phyloP scores from a whole-genome alignment of 1,140 invertebrate genomes.

The Dreissena rostriformis region DNA sequence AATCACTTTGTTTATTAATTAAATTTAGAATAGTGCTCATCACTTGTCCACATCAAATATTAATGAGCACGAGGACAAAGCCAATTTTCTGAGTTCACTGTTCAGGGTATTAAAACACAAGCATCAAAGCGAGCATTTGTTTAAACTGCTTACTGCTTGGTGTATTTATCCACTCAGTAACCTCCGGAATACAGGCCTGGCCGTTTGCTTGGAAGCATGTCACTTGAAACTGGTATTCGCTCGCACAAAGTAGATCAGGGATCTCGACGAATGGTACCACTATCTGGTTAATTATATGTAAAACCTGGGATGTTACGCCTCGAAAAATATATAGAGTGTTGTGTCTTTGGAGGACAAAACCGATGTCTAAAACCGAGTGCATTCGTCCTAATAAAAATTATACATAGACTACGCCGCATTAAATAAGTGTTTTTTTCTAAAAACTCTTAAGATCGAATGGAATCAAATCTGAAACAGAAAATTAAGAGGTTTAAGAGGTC shows the following conservation, averaged over 20 bases:
- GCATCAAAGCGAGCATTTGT: background rate
- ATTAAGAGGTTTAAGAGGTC: too few species aligned
- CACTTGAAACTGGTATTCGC: conserved; percentile 18
- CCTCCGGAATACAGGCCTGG: background rate
- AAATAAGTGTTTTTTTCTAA: too few species aligned
- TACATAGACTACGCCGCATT: too few species aligned
- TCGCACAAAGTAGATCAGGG: background rate
- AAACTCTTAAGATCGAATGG: too few species aligned
- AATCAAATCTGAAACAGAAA: too few species aligned
- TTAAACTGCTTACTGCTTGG: conserved; percentile 14
- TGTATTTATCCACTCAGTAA: conserved; percentile 20
- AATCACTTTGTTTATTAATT: background rate
- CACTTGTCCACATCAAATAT: background rate
- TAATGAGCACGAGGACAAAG: background rate
- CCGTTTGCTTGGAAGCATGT: background rate
- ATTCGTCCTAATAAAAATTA: too few species aligned
- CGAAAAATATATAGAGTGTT: background rate
- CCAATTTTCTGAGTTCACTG: background rate
- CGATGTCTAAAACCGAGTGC: too few species aligned
- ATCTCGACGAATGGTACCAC: conserved; percentile 11
- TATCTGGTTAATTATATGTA: background rate
- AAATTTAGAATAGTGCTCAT: background rate
- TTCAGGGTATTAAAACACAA: too few species aligned
- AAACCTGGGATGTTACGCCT: background rate
- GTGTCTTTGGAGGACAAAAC: too few species aligned